A percentile compares a stretch with the other conserved stretches of the same genome.
Evolutionary conservation across 2,888 invertebrate species (phyloP).

Genomic region (Mythimna impura): DNA sequence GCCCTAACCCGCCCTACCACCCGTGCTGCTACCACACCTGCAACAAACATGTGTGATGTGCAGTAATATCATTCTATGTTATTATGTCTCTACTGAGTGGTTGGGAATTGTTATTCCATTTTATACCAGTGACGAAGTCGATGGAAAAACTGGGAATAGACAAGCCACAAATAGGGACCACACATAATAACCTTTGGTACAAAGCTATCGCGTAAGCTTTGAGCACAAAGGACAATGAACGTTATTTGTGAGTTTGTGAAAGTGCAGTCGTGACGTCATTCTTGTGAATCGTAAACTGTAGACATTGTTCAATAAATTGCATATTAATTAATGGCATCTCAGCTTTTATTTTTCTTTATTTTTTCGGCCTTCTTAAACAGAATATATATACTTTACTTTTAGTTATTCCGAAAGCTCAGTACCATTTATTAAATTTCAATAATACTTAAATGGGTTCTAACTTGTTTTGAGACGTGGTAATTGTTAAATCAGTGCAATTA

Average conservation of each 20-base stretch:
- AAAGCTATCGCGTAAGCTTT: constrained; percentile 40
- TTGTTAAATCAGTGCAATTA: constrained; percentile 55
- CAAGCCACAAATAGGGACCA: constrained; percentile 1
- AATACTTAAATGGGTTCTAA: constrained; percentile 13
- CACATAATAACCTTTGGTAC: constrained; percentile 2
- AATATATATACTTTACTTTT: background rate
- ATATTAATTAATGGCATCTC: background rate
- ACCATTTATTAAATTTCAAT: background rate
- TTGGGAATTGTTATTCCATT: background rate
- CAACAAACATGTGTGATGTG: constrained; percentile 79
- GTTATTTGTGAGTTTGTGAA: constrained; percentile 24
- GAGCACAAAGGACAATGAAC: constrained; percentile 5
- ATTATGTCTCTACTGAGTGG: background rate
- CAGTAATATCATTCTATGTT: background rate
- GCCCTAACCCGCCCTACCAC: constrained; percentile 86
- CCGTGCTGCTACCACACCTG: constrained; percentile 85
- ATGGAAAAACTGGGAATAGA: background rate
- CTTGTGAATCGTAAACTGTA: constrained; percentile 53
- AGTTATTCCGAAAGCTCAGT: background rate
- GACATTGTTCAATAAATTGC: constrained; percentile 55
- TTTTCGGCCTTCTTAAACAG: background rate
- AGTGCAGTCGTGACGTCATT: constrained; percentile 25
- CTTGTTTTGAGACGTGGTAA: constrained; percentile 44
- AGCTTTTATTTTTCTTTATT: constrained; percentile 9
- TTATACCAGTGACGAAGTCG: background rate